These are phyloP conservation scores for Sminthurinus aureus DNA, from an alignment of 2,888 invertebrate genomes.

Conservation along the genomic window DNA sequence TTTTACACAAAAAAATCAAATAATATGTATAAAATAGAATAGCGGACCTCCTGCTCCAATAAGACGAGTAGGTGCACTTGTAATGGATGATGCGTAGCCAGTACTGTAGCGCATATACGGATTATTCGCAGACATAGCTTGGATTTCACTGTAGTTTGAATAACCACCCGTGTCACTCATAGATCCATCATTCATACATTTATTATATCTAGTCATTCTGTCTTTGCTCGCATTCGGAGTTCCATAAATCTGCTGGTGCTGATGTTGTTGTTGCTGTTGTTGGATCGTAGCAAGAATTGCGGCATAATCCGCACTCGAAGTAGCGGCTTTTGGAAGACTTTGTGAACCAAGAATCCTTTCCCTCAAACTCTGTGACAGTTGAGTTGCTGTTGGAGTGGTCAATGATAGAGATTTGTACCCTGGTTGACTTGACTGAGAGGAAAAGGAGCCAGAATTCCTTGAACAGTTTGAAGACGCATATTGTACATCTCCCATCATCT, in stretches of 20 bases:
- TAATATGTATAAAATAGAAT: neutral
- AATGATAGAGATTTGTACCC: conserved; percentile 82
- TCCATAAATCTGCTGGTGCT: conserved; percentile 52
- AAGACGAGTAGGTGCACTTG: conserved; percentile 60
- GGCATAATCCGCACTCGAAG: conserved; percentile 59
- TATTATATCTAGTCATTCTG: conserved; percentile 57
- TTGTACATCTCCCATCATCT: conserved; percentile 30
- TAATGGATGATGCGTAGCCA: conserved; percentile 63
- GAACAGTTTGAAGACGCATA: conserved; percentile 46
- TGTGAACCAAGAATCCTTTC: conserved; percentile 87
- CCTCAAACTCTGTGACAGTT: conserved; percentile 84
- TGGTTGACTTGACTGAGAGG: conserved; percentile 66
- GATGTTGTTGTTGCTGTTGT: conserved; percentile 67
- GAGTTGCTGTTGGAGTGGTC: conserved; percentile 84
- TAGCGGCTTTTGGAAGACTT: conserved; percentile 76
- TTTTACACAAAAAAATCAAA: neutral
- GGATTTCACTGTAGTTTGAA: conserved; percentile 75
- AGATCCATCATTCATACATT: conserved; percentile 70
- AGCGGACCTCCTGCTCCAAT: conserved; percentile 60
- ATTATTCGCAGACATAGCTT: conserved; percentile 66
- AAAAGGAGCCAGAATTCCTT: conserved; percentile 55
- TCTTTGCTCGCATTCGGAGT: conserved; percentile 59
- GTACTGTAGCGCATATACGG: conserved; percentile 83
- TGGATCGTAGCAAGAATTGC: conserved; percentile 68
- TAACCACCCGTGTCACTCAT: conserved; percentile 81